phyloP scores from a whole-genome alignment of 2,888 invertebrate species.

The Drosophila quasianomalipes region DNA sequence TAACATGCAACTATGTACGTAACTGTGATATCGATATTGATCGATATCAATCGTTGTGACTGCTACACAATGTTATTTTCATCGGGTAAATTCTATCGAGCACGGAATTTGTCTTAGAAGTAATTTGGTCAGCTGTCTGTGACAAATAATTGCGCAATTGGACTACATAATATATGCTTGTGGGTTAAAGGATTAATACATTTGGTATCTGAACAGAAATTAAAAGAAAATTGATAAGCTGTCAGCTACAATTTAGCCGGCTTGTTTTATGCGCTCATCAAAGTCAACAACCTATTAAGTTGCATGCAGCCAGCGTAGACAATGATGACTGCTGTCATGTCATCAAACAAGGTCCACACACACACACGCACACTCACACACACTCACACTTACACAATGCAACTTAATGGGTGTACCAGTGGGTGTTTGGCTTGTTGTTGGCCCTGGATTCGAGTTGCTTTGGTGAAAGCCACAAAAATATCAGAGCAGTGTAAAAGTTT shows the following conservation, averaged over 20 bases:
- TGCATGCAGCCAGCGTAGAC: conserved; percentile 51
- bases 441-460: conserved; percentile 13
- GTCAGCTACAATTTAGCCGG: conserved; percentile 15
- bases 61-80: too few relatives aligned
- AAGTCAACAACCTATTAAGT: conserved; percentile 64
- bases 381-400: conserved; percentile 6
- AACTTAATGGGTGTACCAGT: conserved; percentile 1
- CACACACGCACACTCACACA: conserved; percentile 8
- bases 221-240: conserved; percentile 34
- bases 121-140: not conserved
- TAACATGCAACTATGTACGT: too few relatives aligned
- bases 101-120: not conserved
- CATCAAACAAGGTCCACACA: conserved; percentile 56
- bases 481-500: conserved; percentile 52
- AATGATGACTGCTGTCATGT: conserved; percentile 61
- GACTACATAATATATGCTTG: not conserved
- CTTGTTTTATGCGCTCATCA: conserved; percentile 51
- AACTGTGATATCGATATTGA: too few relatives aligned
- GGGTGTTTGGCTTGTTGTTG: conserved; percentile 13
- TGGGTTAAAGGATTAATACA: not conserved
- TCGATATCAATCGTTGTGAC: too few relatives aligned
- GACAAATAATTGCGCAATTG: not conserved
- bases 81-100: too few relatives aligned
- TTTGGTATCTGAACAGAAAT: not conserved
- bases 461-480: conserved; percentile 51